Percentiles rank a stretch among this genome's conserved stretches.
phyloP scores from a whole-genome alignment of 2,113 vertebrate species.

The Picathartes gymnocephalus region DNA sequence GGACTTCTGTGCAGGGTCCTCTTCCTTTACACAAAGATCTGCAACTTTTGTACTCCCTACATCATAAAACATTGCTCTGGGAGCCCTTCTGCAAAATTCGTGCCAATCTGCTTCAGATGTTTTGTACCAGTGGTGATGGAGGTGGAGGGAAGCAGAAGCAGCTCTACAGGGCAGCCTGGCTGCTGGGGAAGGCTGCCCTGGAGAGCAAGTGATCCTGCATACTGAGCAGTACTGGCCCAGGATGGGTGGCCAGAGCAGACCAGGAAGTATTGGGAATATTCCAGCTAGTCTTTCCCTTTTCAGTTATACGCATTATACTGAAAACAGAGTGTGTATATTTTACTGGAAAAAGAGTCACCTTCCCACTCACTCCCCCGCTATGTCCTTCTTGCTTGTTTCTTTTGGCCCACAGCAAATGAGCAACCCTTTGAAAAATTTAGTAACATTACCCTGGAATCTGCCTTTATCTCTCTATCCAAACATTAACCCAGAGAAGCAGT shows the following conservation, averaged over 20 bases:
- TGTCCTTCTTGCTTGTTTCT: neutral
- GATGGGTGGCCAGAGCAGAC: neutral
- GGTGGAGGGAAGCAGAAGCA: neutral
- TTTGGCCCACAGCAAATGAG: neutral
- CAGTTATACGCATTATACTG: neutral
- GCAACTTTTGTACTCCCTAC: neutral
- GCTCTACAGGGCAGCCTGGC: neutral
- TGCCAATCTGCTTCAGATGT: neutral
- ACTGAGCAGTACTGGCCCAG: accelerated
- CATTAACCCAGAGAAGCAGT: neutral
- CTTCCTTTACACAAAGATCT: neutral
- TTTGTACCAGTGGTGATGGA: neutral
- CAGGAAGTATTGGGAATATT: neutral
- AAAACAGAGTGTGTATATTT: neutral
- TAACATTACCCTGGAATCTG: neutral
- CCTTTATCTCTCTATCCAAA: neutral
- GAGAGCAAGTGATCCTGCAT: neutral
- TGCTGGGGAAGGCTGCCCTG: neutral
- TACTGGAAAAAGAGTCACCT: neutral
- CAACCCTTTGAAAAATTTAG: neutral
- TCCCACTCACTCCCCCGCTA: accelerated
- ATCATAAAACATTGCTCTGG: neutral
- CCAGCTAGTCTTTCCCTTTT: neutral
- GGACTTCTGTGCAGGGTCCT: neutral
- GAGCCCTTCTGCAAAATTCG: neutral